Conservation (phyloP, 2,113 vertebrate species). For the Microtus oregoni region DNA sequence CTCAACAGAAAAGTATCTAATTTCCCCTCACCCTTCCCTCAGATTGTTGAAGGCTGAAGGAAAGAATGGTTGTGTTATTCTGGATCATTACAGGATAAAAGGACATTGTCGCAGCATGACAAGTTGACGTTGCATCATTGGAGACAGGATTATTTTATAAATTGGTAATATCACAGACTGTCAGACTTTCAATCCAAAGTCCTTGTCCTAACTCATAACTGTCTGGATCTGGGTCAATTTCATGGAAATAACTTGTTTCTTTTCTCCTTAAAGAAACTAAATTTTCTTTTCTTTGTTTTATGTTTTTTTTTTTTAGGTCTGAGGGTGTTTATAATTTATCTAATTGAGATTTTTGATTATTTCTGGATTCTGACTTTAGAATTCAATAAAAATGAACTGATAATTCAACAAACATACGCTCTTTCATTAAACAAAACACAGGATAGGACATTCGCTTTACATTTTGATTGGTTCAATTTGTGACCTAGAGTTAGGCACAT, state of each 20-base stretch:
- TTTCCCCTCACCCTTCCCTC: not conserved
- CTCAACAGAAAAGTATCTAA: not conserved
- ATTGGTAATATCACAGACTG: slow-evolving; percentile 54
- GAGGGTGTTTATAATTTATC: not conserved
- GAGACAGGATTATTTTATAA: slow-evolving; percentile 66
- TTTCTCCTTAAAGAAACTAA: not conserved
- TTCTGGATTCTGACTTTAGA: not conserved
- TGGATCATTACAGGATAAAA: slow-evolving; percentile 48
- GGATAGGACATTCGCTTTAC: not conserved
- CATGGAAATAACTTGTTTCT: not conserved
- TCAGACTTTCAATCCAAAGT: slow-evolving; percentile 39
- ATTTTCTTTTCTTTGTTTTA: not conserved
- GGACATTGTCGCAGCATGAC: slow-evolving; percentile 4
- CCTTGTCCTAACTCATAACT: slow-evolving; percentile 10
- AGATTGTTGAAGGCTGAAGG: not conserved
- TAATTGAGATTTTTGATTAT: not conserved
- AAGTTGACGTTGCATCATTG: slow-evolving; percentile 49
- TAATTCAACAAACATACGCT: not conserved
- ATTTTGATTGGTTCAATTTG: not conserved
- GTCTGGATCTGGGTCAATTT: not conserved
- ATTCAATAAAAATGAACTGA: not conserved
- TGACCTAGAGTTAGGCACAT: not conserved
- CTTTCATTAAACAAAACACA: not conserved
- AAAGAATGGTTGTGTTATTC: not conserved
- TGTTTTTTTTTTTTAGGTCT: not conserved